Conservation (phyloP, 2,797 vertebrate genomes). For the Pseudochaenichthys georgianus region DNA sequence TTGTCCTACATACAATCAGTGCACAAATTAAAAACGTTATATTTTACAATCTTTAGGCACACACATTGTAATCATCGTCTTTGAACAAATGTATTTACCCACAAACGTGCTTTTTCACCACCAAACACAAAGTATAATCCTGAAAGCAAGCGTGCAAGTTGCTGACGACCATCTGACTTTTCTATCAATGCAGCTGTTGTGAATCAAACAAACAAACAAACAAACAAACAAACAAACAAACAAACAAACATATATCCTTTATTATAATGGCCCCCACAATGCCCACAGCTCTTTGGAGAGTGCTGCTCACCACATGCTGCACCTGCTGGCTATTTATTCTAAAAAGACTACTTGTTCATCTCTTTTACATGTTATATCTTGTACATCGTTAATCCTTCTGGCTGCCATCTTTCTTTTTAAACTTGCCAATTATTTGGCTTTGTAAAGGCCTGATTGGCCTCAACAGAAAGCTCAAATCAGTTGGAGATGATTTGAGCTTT, state of each 20-base stretch:
- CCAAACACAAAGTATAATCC: neutral
- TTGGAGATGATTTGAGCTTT: slow-evolving; percentile 5
- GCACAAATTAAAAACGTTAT: neutral
- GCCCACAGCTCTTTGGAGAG: slow-evolving; percentile 8
- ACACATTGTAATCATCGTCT: slow-evolving; percentile 17
- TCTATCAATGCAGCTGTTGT: slow-evolving; percentile 26
- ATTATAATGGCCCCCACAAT: neutral
- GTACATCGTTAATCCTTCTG: slow-evolving; percentile 6
- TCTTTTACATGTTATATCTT: slow-evolving; percentile 1
- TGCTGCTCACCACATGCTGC: slow-evolving; percentile 26
- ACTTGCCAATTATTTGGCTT: neutral
- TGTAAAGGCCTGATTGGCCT: neutral
- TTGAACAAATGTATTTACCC: slow-evolving; percentile 1
- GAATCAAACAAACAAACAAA: slow-evolving; percentile 30
- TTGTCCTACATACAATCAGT: slow-evolving; percentile 12
- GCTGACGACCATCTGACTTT: slow-evolving; percentile 25
- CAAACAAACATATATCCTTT: slow-evolving; percentile 8
- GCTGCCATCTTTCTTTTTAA: neutral
- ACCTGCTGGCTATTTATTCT: slow-evolving; percentile 47
- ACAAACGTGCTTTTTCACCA: neutral
- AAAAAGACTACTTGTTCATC: slow-evolving; percentile 33
- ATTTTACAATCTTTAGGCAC: neutral
- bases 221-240: neutral
- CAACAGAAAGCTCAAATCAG: no score
- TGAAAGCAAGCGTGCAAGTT: neutral